These are phyloP conservation scores for Aplocera efformata DNA, from an alignment of 2,888 invertebrate genomes.

Conservation along the genomic window DNA sequence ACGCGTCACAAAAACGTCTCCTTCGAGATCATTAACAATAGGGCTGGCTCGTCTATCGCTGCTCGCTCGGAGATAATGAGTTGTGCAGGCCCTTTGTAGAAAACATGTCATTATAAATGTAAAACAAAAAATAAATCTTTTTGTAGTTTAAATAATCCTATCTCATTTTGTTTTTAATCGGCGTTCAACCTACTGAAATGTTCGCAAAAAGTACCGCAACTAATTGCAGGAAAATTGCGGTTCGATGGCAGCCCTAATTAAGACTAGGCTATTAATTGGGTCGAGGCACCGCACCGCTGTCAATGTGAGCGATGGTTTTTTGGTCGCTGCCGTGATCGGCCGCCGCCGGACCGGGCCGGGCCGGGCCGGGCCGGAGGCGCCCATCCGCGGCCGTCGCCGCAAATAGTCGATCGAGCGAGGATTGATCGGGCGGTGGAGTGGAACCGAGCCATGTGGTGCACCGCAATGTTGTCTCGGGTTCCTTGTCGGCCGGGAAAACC, in stretches of 20 bases:
- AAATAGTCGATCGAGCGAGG: slow-evolving; percentile 25
- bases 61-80: slow-evolving; percentile 7
- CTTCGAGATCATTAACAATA: slow-evolving; percentile 27
- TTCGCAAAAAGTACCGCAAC: slow-evolving; percentile 9
- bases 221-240: slow-evolving; percentile 15
- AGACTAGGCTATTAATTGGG: slow-evolving; percentile 31
- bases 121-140: slow-evolving; percentile 6
- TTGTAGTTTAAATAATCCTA: neutral
- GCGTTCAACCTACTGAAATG: slow-evolving; percentile 7
- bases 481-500: neutral
- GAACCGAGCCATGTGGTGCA: neutral
- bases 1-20: slow-evolving; percentile 14
- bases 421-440: slow-evolving; percentile 14
- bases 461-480: slow-evolving; percentile 2
- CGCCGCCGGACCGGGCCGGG: neutral
- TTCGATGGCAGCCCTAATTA: slow-evolving; percentile 11
- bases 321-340: slow-evolving; percentile 2
- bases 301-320: slow-evolving; percentile 18
- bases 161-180: slow-evolving; percentile 14
- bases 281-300: slow-evolving; percentile 20
- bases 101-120: slow-evolving; percentile 1
- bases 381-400: slow-evolving; percentile 7
- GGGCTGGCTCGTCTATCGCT: slow-evolving; percentile 13
- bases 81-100: slow-evolving; percentile 3
- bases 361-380: slow-evolving; percentile 3